Percentiles rank a stretch among this genome's conserved stretches.
Conservation (phyloP, 1,140 invertebrate genomes). For the Drosophila lacertosa region DNA sequence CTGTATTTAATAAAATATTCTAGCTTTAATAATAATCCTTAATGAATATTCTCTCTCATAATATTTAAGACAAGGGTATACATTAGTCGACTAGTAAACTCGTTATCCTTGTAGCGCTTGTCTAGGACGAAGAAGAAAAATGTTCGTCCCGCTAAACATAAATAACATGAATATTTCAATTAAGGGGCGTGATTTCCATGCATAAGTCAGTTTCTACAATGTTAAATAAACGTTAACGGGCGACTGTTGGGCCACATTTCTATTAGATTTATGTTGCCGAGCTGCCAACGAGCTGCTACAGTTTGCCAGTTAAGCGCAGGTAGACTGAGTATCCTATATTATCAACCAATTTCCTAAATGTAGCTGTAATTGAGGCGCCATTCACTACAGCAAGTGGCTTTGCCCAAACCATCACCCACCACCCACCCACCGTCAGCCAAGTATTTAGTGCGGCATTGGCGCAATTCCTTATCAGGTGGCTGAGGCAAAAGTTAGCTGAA, state of each 20-base stretch:
- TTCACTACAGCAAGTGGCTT: slow-evolving; percentile 18
- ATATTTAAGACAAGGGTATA: too few relatives aligned
- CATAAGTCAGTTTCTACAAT: slow-evolving; percentile 8
- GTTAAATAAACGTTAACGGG: slow-evolving; percentile 22
- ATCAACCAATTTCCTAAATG: slow-evolving; percentile 65
- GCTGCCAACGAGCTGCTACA: slow-evolving; percentile 3
- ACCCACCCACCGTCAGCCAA: slow-evolving; percentile 5
- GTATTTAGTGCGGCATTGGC: slow-evolving; percentile 5
- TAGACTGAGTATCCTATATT: slow-evolving; percentile 29
- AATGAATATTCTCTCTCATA: too few relatives aligned
- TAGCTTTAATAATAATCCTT: too few relatives aligned
- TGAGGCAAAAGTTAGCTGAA: slow-evolving; percentile 33
- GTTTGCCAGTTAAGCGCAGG: slow-evolving; percentile 37
- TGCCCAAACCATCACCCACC: neutral
- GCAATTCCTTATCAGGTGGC: slow-evolving; percentile 48
- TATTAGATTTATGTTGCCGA: slow-evolving; percentile 41
- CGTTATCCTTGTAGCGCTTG: neutral
- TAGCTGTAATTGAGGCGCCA: slow-evolving; percentile 50
- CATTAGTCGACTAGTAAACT: too few relatives aligned
- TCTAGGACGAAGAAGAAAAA: slow-evolving; percentile 28
- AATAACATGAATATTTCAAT: slow-evolving; percentile 70
- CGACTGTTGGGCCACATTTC: slow-evolving; percentile 14
- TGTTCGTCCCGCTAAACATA: slow-evolving; percentile 11
- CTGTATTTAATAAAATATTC: too few relatives aligned
- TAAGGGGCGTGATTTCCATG: slow-evolving; percentile 61